Conservation (phyloP, 2,113 vertebrate genomes). For the Calidris pygmaea region DNA sequence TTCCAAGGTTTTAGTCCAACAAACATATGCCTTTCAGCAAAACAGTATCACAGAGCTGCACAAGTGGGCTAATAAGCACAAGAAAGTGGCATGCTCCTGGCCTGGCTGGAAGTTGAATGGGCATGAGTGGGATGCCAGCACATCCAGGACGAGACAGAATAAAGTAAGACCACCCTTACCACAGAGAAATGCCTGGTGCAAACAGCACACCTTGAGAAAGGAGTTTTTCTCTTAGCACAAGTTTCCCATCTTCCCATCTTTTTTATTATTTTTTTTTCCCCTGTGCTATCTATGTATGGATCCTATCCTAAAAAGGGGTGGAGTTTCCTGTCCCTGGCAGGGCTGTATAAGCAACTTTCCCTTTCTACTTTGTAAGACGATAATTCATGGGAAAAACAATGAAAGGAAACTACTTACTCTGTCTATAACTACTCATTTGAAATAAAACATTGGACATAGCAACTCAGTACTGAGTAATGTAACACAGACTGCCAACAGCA, state of each 20-base stretch:
- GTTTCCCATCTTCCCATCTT: not conserved
- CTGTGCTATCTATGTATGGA: fast-evolving
- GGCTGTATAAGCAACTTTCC: not conserved
- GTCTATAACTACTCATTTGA: not conserved
- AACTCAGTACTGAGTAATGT: not conserved
- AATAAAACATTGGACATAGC: not conserved
- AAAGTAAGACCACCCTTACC: not conserved
- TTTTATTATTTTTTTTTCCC: not conserved
- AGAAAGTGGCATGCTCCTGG: fast-evolving
- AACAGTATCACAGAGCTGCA: not conserved
- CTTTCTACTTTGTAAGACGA: not conserved
- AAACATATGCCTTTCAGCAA: not conserved
- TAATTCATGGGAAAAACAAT: not conserved
- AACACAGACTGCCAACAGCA: not conserved
- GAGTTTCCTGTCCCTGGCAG: not conserved
- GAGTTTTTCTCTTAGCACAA: not conserved
- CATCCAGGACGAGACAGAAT: not conserved
- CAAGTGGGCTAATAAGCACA: not conserved
- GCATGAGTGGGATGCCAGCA: not conserved
- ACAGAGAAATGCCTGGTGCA: not conserved
- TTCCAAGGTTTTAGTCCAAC: not conserved
- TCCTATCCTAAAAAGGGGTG: not conserved
- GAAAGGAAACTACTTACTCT: not conserved
- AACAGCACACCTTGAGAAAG: not conserved
- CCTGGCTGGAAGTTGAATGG: not conserved